phyloP scores from a whole-genome alignment of 92 coral and sea anemone species.

The Epizoanthus rinbou region DNA sequence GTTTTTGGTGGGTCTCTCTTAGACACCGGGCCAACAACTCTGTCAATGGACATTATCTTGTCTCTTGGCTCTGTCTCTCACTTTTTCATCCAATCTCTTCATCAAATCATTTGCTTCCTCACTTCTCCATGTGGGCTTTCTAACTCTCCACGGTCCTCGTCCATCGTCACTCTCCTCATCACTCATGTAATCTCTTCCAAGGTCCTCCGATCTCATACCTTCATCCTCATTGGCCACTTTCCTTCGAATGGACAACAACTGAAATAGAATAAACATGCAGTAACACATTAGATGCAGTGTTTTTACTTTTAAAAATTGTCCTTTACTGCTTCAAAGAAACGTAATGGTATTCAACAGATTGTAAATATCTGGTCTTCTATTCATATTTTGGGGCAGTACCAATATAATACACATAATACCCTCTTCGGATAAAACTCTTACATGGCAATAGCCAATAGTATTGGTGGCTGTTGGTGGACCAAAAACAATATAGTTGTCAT shows the following conservation, averaged over 20 bases:
- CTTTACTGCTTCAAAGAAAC: too few species aligned
- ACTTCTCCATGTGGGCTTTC: neutral
- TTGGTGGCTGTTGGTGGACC: conserved; percentile 55
- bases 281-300: too few species aligned
- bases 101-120: neutral
- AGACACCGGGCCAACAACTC: too few species aligned
- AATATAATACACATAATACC: neutral
- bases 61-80: too few species aligned
- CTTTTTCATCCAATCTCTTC: too few species aligned
- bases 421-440: conserved; percentile 18
- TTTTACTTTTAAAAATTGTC: too few species aligned
- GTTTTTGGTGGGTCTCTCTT: too few species aligned
- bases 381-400: too few species aligned
- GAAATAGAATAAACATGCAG: neutral
- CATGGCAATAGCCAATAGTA: conserved; percentile 56
- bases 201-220: neutral
- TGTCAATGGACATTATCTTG: too few species aligned
- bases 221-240: neutral
- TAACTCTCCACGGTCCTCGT: neutral
- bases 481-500: conserved; percentile 28
- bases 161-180: conserved; percentile 8
- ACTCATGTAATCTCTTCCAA: neutral
- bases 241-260: neutral
- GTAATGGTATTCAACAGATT: too few species aligned
- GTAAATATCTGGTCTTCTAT: too few species aligned